These are phyloP conservation scores for Sebastes jordani DNA, from an alignment of 2,797 vertebrate species.

Conservation along the genomic window DNA sequence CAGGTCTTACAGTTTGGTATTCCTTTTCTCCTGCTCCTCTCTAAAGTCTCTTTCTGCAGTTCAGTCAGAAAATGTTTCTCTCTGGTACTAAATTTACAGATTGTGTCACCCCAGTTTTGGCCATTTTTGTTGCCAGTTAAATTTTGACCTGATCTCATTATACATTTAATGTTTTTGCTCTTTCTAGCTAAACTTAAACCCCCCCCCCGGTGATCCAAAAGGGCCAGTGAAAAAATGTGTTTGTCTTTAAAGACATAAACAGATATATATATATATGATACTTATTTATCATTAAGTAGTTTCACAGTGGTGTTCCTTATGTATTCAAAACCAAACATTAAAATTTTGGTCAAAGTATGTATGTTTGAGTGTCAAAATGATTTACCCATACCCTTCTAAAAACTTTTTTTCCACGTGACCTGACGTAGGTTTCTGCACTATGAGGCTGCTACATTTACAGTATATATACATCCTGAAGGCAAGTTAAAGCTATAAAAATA, in stretches of 20 bases:
- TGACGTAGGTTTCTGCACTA: too few relatives aligned
- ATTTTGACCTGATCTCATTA: background rate
- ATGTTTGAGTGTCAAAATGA: too few relatives aligned
- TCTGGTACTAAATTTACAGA: background rate
- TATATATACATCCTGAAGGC: too few relatives aligned
- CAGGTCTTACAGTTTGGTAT: conserved; percentile 23
- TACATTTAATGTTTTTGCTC: background rate
- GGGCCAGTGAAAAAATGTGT: background rate
- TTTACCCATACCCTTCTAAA: too few relatives aligned
- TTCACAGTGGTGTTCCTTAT: too few relatives aligned
- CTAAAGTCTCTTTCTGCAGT: conserved; percentile 31
- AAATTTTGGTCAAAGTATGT: too few relatives aligned
- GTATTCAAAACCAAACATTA: too few relatives aligned
- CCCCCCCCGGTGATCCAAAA: background rate
- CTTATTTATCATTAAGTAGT: too few relatives aligned
- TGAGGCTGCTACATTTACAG: too few relatives aligned
- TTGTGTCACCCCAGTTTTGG: background rate
- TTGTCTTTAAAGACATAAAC: background rate
- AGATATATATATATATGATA: too few relatives aligned
- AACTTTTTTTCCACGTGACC: too few relatives aligned
- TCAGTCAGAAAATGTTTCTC: conserved; percentile 13
- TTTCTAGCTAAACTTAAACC: background rate
- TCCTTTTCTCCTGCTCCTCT: conserved; percentile 5
- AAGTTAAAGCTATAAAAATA: too few relatives aligned
- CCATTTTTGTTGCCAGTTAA: background rate